phyloP scores from a whole-genome alignment of 2,888 invertebrate species.

The Tipula lateralis region DNA sequence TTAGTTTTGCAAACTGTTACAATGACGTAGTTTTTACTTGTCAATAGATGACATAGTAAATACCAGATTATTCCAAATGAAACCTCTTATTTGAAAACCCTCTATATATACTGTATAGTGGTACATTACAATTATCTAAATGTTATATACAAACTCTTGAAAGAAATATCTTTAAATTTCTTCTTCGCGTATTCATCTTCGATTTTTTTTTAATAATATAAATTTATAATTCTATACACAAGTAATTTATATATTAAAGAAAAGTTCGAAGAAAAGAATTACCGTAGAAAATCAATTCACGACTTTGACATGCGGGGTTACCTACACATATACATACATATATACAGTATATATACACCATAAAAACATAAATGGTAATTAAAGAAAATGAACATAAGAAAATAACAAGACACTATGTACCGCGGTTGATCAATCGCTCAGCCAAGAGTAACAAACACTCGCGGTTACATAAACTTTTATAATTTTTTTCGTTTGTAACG shows the following conservation, averaged over 20 bases:
- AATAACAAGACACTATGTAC: background rate
- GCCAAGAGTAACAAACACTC: slow-evolving; percentile 19
- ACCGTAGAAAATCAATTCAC: slow-evolving; percentile 5
- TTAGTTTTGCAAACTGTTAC: too few relatives aligned
- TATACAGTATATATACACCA: background rate
- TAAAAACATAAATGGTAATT: slow-evolving; percentile 19
- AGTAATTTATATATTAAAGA: background rate
- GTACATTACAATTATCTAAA: background rate
- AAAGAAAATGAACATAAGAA: slow-evolving; percentile 4
- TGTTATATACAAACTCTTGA: background rate
- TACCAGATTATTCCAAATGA: too few relatives aligned
- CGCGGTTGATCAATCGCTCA: background rate
- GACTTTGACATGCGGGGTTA: slow-evolving; percentile 19
- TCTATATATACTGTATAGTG: too few relatives aligned
- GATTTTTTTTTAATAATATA: background rate
- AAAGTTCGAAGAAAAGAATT: background rate
- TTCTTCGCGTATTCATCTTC: background rate
- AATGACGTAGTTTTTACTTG: too few relatives aligned
- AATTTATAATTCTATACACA: background rate
- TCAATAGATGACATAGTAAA: too few relatives aligned
- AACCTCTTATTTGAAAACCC: too few relatives aligned
- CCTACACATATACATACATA: background rate
- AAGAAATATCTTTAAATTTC: background rate
- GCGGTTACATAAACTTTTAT: background rate
- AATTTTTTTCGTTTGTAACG: background rate